Percentiles rank a stretch among this genome's conserved stretches.
phyloP scores from a whole-genome alignment of 1,140 invertebrate genomes.

The Pristionchus pacificus region DNA sequence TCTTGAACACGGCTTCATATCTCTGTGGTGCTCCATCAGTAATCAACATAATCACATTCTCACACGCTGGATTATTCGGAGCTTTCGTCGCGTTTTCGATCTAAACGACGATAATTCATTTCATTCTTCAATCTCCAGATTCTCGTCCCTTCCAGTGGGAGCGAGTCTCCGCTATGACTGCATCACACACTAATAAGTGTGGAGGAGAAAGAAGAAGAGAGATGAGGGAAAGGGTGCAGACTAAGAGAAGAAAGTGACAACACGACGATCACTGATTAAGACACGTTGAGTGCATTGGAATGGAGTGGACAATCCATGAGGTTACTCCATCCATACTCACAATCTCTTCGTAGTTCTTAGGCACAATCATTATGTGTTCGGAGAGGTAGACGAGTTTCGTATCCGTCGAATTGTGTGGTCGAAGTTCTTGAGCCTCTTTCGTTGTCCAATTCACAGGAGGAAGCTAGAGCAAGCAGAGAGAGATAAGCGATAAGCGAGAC shows the following conservation, averaged over 20 bases:
- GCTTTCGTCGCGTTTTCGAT: slow-evolving; percentile 39
- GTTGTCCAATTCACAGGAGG: not conserved
- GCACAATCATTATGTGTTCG: slow-evolving; percentile 12
- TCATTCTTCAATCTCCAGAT: too few relatives aligned
- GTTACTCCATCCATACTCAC: too few relatives aligned
- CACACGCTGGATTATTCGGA: slow-evolving; percentile 66
- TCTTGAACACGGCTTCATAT: slow-evolving; percentile 82
- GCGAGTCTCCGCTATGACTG: too few relatives aligned
- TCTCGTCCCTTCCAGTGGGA: too few relatives aligned
- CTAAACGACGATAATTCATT: slow-evolving; percentile 31
- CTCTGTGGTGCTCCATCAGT: slow-evolving; percentile 93
- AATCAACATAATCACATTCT: slow-evolving; percentile 96
- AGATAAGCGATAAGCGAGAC: too few relatives aligned
- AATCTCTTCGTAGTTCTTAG: slow-evolving; percentile 39
- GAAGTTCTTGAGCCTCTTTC: not conserved
- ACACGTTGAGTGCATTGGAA: too few relatives aligned
- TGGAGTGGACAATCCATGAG: too few relatives aligned
- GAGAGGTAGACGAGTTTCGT: not conserved
- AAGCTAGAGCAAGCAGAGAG: too few relatives aligned
- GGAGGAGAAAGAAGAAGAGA: slow-evolving; percentile 10
- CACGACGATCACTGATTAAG: too few relatives aligned
- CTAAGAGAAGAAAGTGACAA: too few relatives aligned
- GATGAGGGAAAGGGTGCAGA: too few relatives aligned
- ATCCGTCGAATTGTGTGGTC: not conserved
- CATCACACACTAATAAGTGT: not conserved